Evolutionary conservation across 2,113 vertebrate species (phyloP), one percentile per base, ranked within the genome.

Genomic region (Mesoclemmys tuberculata): DNA sequence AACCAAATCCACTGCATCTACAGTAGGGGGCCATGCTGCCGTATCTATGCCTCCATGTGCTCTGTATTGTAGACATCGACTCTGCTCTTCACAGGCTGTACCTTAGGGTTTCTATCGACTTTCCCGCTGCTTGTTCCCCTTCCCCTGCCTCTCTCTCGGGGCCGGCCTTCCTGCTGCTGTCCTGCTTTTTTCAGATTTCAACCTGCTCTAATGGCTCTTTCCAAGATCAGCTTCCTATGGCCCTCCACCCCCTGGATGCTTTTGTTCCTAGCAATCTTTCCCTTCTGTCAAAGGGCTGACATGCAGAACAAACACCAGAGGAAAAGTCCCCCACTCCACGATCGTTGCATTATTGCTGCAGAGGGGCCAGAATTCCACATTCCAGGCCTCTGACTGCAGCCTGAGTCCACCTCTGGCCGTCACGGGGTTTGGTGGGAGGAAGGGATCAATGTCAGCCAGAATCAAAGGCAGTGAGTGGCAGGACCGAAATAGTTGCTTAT

Each of bases 251-350:
- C n/a, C 18, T 2, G n/a, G n/a, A 74, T 22, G 21, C 68, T 74
- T 74, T n/a, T 74, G n/a, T 22, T 74, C 21, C 38, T 3, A 91
- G 24, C 2, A 82, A 16, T 4, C 58, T 90, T 90, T 56, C 3
- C 10, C 1, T 71, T 52, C 14, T 77, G 35, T 93, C 78, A 44
- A 82, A 55, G 10, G 78, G 46, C 85, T 19, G 56, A 51, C 18
- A 1, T 80, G 49, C 68, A 38, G 4, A 49, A 51, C 44, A n/a
- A 44, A 0, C 2, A n/a, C 3, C 3, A 21, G 1, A 14, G 78
- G n/a, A 31, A 48, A 22, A 75, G 18, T 48, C 56, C 55, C 68
- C 38, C 38, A 71, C n/a, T 71, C 68, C 68, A 71, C 2, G 19
- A 71, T 38, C 68, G 38, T 38, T 18, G 19, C 9, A 10, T 71